Evolutionary conservation across 1,140 invertebrate genomes (phyloP), one percentile per base, ranked within the genome.

Genomic region (Bicyclus anynana): DNA sequence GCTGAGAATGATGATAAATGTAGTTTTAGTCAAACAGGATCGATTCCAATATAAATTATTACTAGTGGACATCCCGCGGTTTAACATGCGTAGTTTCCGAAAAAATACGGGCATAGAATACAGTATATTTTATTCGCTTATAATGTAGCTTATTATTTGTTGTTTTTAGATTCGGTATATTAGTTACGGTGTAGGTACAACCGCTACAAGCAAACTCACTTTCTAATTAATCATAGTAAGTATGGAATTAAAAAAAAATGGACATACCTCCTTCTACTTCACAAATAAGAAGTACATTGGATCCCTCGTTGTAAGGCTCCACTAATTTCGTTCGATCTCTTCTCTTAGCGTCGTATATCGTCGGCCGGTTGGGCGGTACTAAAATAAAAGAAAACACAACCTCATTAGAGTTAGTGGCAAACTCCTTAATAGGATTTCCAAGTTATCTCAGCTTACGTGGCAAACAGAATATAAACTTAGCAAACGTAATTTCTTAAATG

Each of bases 241-340:
- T 23, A 23, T 23, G 7, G 23, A 23, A 23, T 23, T 2, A 4
- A 23, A 4, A 7, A 4, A 5, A 44, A 9, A 9, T 42, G 38
- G 5, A 89, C 92, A 93, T 91, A 97, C 96, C 96, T 92, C 95
- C 95, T 74, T 92, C 91, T 2, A 96, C 95, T 90, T 97, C 95
- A 83, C 96, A 97, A 61, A 94, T 93, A 14, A 97, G 92, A 55
- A 93, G 91, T 20, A 97, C 92, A 80, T 95, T 93, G 29, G 93
- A 92, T 27, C 95, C 96, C 87, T 97, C 95, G 72, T 96, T 95
- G 85, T 96, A 97, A 62, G 95, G 94, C 69, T 95, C 95, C 63
- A 95, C 91, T 54, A 94, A 90, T 86, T 94, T 94, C 69, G 93
- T 93, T 74, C 94, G 91, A 68, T 95, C 94, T 74, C 94, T 91